phyloP scores from a whole-genome alignment of 2,888 invertebrate genomes.

The Acleris holmiana region DNA sequence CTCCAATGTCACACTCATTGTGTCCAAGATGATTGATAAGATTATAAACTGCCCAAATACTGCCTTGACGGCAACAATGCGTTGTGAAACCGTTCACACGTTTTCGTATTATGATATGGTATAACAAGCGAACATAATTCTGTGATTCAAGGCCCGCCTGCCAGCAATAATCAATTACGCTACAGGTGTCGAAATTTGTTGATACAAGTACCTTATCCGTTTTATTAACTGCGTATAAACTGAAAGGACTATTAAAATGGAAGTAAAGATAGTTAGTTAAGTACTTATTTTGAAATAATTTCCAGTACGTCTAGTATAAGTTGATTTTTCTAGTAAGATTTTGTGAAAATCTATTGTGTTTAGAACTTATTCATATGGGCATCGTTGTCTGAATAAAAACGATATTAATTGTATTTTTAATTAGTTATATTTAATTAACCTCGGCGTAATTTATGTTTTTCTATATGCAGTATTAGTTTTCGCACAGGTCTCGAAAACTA shows the following conservation, averaged over 20 bases:
- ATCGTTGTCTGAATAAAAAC: too few relatives aligned
- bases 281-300: too few relatives aligned
- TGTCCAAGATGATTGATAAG: slow-evolving; percentile 29
- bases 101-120: slow-evolving; percentile 50
- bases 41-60: slow-evolving; percentile 40
- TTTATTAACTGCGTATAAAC: not conserved
- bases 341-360: too few relatives aligned
- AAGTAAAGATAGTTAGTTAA: too few relatives aligned
- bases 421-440: too few relatives aligned
- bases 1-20: slow-evolving; percentile 29
- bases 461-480: too few relatives aligned
- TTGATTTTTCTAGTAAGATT: too few relatives aligned
- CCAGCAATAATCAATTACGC: slow-evolving; percentile 54
- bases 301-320: too few relatives aligned
- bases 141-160: slow-evolving; percentile 54
- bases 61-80: slow-evolving; percentile 50
- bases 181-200: slow-evolving; percentile 59
- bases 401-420: too few relatives aligned
- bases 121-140: slow-evolving; percentile 60
- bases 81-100: slow-evolving; percentile 59
- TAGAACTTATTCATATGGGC: too few relatives aligned
- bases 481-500: too few relatives aligned
- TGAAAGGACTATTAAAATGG: not conserved
- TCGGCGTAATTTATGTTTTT: too few relatives aligned
- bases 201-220: slow-evolving; percentile 22